Evolutionary conservation across 2,113 vertebrate genomes (phyloP).

Genomic region (Nycticryphes semicollaris): DNA sequence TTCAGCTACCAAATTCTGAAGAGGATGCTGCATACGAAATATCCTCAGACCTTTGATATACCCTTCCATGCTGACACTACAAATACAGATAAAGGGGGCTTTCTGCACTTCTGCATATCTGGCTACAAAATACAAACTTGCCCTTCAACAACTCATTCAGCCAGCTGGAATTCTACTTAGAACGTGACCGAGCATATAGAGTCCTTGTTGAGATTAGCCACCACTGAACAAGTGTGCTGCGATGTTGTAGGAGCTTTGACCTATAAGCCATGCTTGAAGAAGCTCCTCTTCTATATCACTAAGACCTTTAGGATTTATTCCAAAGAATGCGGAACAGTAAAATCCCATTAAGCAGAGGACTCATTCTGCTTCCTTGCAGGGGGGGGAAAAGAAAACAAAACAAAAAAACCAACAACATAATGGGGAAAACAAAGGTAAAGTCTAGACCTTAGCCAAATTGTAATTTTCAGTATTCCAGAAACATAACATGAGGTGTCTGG

Average conservation of each 20-base stretch:
- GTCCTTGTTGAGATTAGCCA: not conserved
- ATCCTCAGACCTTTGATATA: not conserved
- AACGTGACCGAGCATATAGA: not conserved
- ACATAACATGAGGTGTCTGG: not conserved
- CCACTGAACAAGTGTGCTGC: not conserved
- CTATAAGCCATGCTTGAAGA: not conserved
- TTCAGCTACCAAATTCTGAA: not conserved
- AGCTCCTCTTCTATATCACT: not conserved
- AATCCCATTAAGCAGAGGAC: not conserved
- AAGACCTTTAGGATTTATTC: not conserved
- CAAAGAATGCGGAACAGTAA: not conserved
- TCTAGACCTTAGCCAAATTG: not conserved
- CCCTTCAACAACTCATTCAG: constrained; percentile 20
- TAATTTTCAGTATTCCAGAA: not conserved
- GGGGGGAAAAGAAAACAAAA: too few species aligned
- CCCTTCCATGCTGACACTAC: not conserved
- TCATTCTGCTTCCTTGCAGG: not conserved
- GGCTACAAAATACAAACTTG: not conserved
- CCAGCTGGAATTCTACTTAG: not conserved
- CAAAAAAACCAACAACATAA: not conserved
- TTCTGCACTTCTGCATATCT: not conserved
- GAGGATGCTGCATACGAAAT: not conserved
- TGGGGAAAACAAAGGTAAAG: not conserved
- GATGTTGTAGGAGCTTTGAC: not conserved
- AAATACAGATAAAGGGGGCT: not conserved